Evolutionary conservation across 1,140 invertebrate genomes (phyloP).

Genomic region (Drosophila persimilis): DNA sequence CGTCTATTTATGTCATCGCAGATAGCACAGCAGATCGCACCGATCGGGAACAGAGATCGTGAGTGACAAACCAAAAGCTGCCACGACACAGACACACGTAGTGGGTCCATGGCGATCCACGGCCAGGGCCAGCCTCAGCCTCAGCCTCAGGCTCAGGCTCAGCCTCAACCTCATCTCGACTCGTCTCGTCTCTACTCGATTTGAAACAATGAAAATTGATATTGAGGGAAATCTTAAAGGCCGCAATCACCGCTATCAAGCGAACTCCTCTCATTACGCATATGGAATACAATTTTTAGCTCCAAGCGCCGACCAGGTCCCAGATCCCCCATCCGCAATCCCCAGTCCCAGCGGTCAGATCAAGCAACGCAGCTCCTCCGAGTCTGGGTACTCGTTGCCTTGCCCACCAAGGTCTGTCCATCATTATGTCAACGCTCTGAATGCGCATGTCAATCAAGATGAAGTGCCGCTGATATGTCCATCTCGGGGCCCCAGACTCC

Average conservation of each 20-base stretch:
- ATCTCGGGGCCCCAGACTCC: constrained; percentile 12
- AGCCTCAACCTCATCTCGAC: no score
- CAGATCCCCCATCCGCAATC: neutral
- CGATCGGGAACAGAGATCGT: constrained; percentile 65
- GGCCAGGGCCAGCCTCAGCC: no score
- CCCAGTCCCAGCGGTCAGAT: constrained; percentile 48
- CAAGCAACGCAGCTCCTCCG: constrained; percentile 42
- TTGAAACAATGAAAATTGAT: constrained; percentile 76
- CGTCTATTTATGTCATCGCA: constrained; percentile 75
- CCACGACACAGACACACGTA: neutral
- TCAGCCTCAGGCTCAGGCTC: no score
- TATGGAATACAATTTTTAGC: constrained; percentile 38
- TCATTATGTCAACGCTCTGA: constrained; percentile 83
- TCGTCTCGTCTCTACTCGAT: neutral
- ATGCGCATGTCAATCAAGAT: constrained; percentile 83
- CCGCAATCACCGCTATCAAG: constrained; percentile 52
- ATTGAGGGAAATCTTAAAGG: constrained; percentile 76
- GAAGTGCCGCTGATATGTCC: constrained; percentile 77
- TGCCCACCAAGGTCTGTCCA: constrained; percentile 69
- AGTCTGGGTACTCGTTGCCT: constrained; percentile 26
- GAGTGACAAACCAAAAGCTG: constrained; percentile 65
- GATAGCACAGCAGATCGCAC: constrained; percentile 64
- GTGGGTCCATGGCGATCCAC: no score
- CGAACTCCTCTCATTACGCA: constrained; percentile 68
- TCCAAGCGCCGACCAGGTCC: constrained; percentile 48